Base-by-base conservation (phyloP, 2,888 invertebrate species). In the Itoplectis maculator region DNA sequence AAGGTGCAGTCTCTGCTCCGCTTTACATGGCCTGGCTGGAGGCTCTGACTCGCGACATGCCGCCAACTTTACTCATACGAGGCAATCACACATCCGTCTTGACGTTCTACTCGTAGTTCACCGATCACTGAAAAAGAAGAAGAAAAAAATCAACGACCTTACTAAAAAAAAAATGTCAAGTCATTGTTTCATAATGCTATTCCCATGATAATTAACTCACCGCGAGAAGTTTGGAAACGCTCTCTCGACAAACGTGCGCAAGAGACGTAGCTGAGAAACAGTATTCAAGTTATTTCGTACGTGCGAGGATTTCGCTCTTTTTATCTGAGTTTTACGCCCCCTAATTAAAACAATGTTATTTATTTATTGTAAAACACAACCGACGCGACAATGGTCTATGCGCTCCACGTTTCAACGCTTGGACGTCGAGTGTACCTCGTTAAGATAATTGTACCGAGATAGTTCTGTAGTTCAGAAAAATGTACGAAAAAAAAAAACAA, bases 21-120 rank as follows among this genome's bases (percentile, higher is more conserved):
- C 94, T 99, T 68, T 99, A 99, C 94, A 97, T 99, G 97, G 97
- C 98, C 11, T 99, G 99, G 99, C 93, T 99, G 88, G 99, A 99
- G 93, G 95, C 96, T 89, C 94, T 99, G 88, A 98, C 98, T 40
- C 95, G 95, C 85, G 97, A 97, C 91, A 95, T 99, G 93, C 98
- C 98, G 47, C 98, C 99, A 0, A 96, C 97, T 91, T 94, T 99
- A 70, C 94, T 98, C 88, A 96, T 97, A 63, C 94, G 97, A 86
- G 97, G 97, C 70, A 98, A 98, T 93, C 97, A 98, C 91, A 96
- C 96, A 73, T 97, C 97, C 69, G 97, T 97, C 84, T 95, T 98
- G 88, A 97, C 97, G 9, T 97, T 97, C 93, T 97, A 98, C 93
- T 97, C 97, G 68, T 97, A 96, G 90, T 90, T 79, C 49, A 49